Evolutionary conservation across 2,888 invertebrate species (phyloP).

Genomic region (Zeuzera pyrina): DNA sequence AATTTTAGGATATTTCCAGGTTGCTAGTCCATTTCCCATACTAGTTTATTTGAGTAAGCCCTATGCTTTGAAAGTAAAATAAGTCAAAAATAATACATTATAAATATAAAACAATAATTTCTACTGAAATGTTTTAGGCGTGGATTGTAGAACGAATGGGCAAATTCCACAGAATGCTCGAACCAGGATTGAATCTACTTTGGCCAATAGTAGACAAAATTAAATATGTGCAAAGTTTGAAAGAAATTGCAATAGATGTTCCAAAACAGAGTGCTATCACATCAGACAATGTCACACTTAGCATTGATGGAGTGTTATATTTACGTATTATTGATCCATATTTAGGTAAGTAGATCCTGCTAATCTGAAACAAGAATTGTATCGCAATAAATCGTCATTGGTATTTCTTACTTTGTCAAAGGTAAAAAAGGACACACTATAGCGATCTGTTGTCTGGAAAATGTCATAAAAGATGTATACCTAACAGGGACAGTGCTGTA

Average conservation of each 20-base stretch:
- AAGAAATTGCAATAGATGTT: conserved; percentile 99
- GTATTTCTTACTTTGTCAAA: too few relatives aligned
- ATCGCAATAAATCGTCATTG: too few relatives aligned
- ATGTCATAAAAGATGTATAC: too few relatives aligned
- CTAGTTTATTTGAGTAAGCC: too few relatives aligned
- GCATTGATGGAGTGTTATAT: conserved; percentile 97
- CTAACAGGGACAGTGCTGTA: too few relatives aligned
- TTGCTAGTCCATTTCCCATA: too few relatives aligned
- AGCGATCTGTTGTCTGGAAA: too few relatives aligned
- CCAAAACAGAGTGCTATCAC: conserved; percentile 99
- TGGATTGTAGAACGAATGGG: conserved; percentile 99
- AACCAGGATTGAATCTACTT: conserved; percentile 94
- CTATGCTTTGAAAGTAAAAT: too few relatives aligned
- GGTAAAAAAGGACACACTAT: too few relatives aligned
- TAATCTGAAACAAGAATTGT: too few relatives aligned
- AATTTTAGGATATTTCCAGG: too few relatives aligned
- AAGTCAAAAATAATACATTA: neutral
- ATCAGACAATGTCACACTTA: conserved; percentile 96
- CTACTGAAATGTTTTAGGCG: conserved; percentile 73
- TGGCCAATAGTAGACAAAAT: conserved; percentile 93
- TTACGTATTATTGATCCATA: conserved; percentile 95
- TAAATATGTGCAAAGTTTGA: conserved; percentile 97
- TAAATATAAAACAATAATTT: neutral
- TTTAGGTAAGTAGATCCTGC: conserved; percentile 74
- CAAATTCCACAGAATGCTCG: conserved; percentile 92